phyloP scores from a whole-genome alignment of 2,888 invertebrate species.

The Zaprionus lineosus region DNA sequence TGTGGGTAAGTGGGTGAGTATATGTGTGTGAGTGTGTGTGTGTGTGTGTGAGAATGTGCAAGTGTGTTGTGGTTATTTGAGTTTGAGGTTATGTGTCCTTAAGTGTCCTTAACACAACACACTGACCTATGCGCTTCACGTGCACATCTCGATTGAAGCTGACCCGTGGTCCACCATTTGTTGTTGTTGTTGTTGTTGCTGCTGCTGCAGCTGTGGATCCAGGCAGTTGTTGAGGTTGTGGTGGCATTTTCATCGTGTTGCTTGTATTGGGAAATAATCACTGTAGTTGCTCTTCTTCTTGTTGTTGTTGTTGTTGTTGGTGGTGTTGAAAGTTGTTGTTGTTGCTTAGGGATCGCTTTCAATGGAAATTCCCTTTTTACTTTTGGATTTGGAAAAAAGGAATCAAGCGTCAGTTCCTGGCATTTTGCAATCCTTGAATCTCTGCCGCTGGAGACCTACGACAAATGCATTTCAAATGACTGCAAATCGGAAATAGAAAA shows the following conservation, averaged over 20 bases:
- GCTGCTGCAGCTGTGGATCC: constrained; percentile 36
- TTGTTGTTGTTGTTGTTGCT: constrained; percentile 40
- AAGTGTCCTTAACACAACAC: constrained; percentile 58
- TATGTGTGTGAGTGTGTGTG: constrained; percentile 14
- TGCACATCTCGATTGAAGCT: constrained; percentile 96
- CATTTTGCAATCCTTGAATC: constrained; percentile 28
- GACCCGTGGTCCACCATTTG: constrained; percentile 88
- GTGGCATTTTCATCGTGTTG: constrained; percentile 43
- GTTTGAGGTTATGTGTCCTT: constrained; percentile 40
- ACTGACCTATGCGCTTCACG: constrained; percentile 94
- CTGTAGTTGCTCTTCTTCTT: constrained; percentile 8
- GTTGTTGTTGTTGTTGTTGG: background rate
- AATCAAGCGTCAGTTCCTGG: constrained; percentile 44
- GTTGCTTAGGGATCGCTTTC: constrained; percentile 14
- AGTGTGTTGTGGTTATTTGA: constrained; percentile 50
- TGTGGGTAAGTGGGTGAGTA: constrained; percentile 12
- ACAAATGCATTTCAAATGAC: too few species aligned
- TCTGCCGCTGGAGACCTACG: constrained; percentile 15
- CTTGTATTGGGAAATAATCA: constrained; percentile 1
- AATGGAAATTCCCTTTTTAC: constrained; percentile 26
- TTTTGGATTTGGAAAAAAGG: constrained; percentile 35
- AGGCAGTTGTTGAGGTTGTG: constrained; percentile 37
- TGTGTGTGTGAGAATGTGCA: constrained; percentile 56
- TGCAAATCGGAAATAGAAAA: constrained; percentile 31
- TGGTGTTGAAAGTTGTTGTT: background rate